Evolutionary conservation across 2,888 invertebrate genomes (phyloP).

Genomic region (Adelognathus sp.): DNA sequence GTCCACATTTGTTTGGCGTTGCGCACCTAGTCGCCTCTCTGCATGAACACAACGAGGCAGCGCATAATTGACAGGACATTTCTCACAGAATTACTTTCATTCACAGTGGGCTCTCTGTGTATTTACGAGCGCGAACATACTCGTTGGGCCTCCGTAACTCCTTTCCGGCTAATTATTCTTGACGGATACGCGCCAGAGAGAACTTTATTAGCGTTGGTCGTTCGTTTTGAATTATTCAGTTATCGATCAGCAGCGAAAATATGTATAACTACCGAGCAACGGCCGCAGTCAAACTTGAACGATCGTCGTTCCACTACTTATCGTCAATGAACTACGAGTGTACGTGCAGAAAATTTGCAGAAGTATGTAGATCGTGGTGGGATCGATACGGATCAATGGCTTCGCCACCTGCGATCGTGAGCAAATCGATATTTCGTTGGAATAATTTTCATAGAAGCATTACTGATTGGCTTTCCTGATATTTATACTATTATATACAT

Average conservation of each 20-base stretch:
- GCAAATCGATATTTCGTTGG: slow-evolving; percentile 48
- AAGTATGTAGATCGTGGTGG: slow-evolving; percentile 71
- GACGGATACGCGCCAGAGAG: background rate
- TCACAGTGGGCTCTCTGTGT: background rate
- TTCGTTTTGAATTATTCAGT: background rate
- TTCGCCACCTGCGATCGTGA: slow-evolving; percentile 71
- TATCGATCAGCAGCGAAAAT: background rate
- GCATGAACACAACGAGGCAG: background rate
- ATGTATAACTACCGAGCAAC: background rate
- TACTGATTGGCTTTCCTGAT: slow-evolving; percentile 66
- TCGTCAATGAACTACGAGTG: background rate
- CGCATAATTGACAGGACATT: slow-evolving; percentile 52
- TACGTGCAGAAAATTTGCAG: slow-evolving; percentile 4
- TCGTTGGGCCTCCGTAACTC: slow-evolving; percentile 4
- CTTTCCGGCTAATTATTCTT: slow-evolving; percentile 42
- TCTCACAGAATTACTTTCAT: slow-evolving; percentile 45
- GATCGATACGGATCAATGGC: slow-evolving; percentile 67
- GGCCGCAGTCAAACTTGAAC: no score
- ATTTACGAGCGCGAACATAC: slow-evolving; percentile 28
- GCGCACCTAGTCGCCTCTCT: slow-evolving; percentile 33
- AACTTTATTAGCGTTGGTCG: background rate
- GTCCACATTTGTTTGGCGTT: slow-evolving; percentile 46
- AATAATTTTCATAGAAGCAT: slow-evolving; percentile 69
- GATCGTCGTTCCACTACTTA: background rate
- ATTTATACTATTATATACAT: background rate